Base-by-base conservation (phyloP, 1,140 invertebrate genomes). In the Drosophila elegans region DNA sequence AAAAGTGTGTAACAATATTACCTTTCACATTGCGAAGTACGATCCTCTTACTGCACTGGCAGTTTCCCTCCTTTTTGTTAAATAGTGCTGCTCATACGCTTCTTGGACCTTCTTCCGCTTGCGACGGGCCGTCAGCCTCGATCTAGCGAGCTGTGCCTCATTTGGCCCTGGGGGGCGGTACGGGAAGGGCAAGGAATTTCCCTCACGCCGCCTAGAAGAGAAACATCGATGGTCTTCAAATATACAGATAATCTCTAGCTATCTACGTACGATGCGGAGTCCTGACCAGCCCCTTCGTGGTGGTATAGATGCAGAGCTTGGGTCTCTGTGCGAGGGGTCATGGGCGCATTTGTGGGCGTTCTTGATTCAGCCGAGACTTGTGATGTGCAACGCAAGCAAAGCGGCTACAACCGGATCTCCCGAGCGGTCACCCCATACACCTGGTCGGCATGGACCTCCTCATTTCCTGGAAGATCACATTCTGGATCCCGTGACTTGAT, bases 301-400 rank as follows among this genome's bases (percentile, higher is more conserved):
- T 66, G 3, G 71, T 42, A 21, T 53, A 45, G 0, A 78, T 75
- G n/a, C 75, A 78, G 29, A 78, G 75, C 29, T 39, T 78, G 4
- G 29, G 36, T 0, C 25, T 4, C 0, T 3, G 11, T 3, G 38
- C 10, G 25, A 16, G n/a, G 72, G 27, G 36, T 78, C 73, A 27
- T 78, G 76, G 0, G 12, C 76, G 39, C 76, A 78, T 27, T 16
- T 41, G 12, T 75, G 64, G 5, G 45, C 76, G 51, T 78, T 72
- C 1, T 9, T 32, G 2, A 78, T 7, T 72, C 72, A 78, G 3
- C 72, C 72, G 0, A 2, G 7, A 21, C 11, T 21, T 2, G 44
- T 11, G 0, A 13, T 36, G 41, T 13, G 41, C 76, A 78, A 0
- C 76, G 72, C 13, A 29, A 27, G 16, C 76, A 78, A 3, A 13